A percentile compares a stretch with the other conserved stretches of the same genome.
Conservation (phyloP, 1,140 invertebrate genomes). For the Pseudobourletiella spinata region DNA sequence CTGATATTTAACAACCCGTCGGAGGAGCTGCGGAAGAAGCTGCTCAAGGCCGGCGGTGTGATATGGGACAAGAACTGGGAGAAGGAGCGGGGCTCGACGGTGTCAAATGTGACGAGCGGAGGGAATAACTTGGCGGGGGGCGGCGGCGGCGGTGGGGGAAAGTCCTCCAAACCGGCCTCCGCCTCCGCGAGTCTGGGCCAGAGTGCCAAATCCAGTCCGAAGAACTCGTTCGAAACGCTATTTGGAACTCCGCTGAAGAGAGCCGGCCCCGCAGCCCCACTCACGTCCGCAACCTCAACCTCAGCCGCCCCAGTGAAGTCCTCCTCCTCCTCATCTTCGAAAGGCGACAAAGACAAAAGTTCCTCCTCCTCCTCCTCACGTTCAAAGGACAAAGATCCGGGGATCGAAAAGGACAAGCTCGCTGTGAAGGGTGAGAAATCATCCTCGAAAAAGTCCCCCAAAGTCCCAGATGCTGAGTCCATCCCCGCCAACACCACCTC, state of each 20-base stretch:
- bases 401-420: neutral
- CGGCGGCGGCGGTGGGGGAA: conserved; percentile 25
- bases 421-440: conserved; percentile 4
- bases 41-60: conserved; percentile 78
- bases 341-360: conserved; percentile 12
- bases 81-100: conserved; percentile 6
- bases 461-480: neutral
- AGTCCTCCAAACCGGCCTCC: conserved; percentile 31
- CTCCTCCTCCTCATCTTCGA: neutral
- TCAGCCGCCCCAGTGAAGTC: neutral
- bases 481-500: conserved; percentile 13
- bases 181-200: neutral
- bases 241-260: conserved; percentile 68
- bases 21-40: conserved; percentile 77
- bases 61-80: conserved; percentile 10
- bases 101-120: neutral
- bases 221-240: conserved; percentile 61
- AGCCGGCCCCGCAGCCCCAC: neutral
- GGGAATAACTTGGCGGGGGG: neutral
- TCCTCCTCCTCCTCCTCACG: conserved; percentile 2
- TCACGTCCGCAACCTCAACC: neutral
- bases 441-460: conserved; percentile 20
- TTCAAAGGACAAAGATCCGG: neutral
- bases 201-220: conserved; percentile 57
- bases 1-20: conserved; percentile 72